Evolutionary conservation across 2,888 invertebrate genomes (phyloP), one percentile per base, ranked within the genome.

Genomic region (Iphiclides podalirius): DNA sequence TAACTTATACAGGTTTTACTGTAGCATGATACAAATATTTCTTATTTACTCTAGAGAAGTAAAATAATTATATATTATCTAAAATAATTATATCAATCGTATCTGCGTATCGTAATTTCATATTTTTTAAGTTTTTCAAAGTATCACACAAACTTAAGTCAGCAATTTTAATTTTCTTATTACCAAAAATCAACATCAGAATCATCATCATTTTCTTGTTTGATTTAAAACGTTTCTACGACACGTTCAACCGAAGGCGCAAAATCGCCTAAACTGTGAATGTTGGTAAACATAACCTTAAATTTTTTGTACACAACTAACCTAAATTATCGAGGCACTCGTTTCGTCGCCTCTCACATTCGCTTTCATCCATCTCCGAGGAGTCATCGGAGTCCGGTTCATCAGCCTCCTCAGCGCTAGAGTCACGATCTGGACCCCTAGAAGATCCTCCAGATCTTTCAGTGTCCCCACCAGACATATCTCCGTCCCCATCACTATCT

Each of bases 311-410:
- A 6, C 2, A 14, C 7, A 52, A 36, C 72, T 43, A 50, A 91
- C 92, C 83, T 75, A 98, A 89, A 72, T 96, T 96, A 66, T 96
- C 95, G 60, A 96, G 90, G 65, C 95, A 95, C 70, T 96, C 96
- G 59, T 91, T 93, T 57, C 96, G 90, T 45, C 96, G 89, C 51
- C 93, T 91, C 70, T 97, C 97, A 64, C 96, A 97, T 82, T 97
- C 97, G 58, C 93, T 94, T 73, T 96, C 97, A 76, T 98, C 97
- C 94, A 98, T 94, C 83, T 98, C 98, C 47, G 93, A 93, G 52
- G 94, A 94, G 75, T 95, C 95, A 82, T 95, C 95, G 11, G 95
- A 94, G 63, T 95, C 95, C n/a, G 92, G 93, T 65, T 94, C 94
- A 64, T 95, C 94, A 47, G 92, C 94, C 62, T 93, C 94, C 65